Base-by-base conservation (phyloP, 2,113 vertebrate genomes). In the Geococcyx californianus region DNA sequence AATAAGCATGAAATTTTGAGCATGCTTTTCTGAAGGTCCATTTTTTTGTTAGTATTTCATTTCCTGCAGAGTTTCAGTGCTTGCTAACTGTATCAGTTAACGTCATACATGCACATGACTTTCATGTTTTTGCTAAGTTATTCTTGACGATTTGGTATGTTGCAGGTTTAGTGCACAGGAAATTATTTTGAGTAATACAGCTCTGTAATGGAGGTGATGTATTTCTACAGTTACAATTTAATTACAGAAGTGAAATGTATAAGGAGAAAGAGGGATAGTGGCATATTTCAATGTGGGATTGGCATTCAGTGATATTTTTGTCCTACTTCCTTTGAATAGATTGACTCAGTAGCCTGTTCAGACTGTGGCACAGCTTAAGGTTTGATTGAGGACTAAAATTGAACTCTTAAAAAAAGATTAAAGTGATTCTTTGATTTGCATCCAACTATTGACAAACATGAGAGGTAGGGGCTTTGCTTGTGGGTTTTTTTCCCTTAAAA, bases 251-350 rank as follows among this genome's bases (percentile, higher is more conserved):
- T 70, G 68, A 70, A 75, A 70, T 54, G 16, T 68, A 5, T 45
- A 40, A 81, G 63, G 44, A 62, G 78, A 67, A 78, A 24, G 54
- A 81, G 52, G 21, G 70, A 86, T 91, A 45, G 38, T 90, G 60
- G 59, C 73, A 18, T 75, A 63, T 93, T 93, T 94, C 80, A 75
- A 6, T 87, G 80, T 72, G 49, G 60, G 23, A 67, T 86, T 56
- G 81, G 60, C 88, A 72, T 89, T 96, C 92, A 72, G 90, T 87
- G 73, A 72, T 90, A 89, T 92, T 95, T 95, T 94, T 81, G 49
- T 97, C 58, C 40, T 76, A 2, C 44, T 93, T 40, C 77, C 54
- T 87, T 56, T 95, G 87, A 91, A 73, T 87, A 62, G 31, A 76
- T 63, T 91, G 89, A 87, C 67, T 94, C 84, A 82, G 49, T 93